These are phyloP conservation scores for Trachurus trachurus DNA, from an alignment of 2,797 vertebrate genomes.

Conservation along the genomic window DNA sequence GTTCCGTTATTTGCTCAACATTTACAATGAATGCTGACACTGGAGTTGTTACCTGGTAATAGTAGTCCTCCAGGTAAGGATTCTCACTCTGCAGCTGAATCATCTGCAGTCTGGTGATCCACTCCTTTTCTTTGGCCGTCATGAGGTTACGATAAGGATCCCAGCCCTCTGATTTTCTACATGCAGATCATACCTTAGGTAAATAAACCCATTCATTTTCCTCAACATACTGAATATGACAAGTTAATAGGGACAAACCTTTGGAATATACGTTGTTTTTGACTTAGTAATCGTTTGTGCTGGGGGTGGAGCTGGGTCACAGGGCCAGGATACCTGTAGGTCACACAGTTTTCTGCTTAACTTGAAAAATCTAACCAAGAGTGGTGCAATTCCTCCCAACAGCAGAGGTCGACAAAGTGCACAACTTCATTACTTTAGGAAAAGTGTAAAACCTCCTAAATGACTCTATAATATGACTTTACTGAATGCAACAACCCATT, in stretches of 20 bases:
- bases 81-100: slow-evolving; percentile 97
- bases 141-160: slow-evolving; percentile 92
- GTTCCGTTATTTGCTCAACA: background rate
- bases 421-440: too few relatives aligned
- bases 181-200: slow-evolving; percentile 3
- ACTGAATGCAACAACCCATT: too few relatives aligned
- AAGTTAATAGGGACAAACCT: slow-evolving; percentile 73
- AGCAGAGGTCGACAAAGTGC: background rate
- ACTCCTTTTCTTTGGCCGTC: slow-evolving; percentile 94
- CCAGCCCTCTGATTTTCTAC: slow-evolving; percentile 85
- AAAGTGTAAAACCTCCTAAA: too few relatives aligned
- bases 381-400: background rate
- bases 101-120: slow-evolving; percentile 96
- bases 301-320: slow-evolving; percentile 95
- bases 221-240: background rate
- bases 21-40: accelerated
- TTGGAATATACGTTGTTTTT: slow-evolving; percentile 82
- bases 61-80: slow-evolving; percentile 92
- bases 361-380: background rate
- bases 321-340: slow-evolving; percentile 83
- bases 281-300: slow-evolving; percentile 91
- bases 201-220: background rate
- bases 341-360: background rate
- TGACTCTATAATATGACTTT: too few relatives aligned
- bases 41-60: slow-evolving; percentile 78